Evolutionary conservation across 2,888 invertebrate species (phyloP).

Genomic region (Strigamia maritima): DNA sequence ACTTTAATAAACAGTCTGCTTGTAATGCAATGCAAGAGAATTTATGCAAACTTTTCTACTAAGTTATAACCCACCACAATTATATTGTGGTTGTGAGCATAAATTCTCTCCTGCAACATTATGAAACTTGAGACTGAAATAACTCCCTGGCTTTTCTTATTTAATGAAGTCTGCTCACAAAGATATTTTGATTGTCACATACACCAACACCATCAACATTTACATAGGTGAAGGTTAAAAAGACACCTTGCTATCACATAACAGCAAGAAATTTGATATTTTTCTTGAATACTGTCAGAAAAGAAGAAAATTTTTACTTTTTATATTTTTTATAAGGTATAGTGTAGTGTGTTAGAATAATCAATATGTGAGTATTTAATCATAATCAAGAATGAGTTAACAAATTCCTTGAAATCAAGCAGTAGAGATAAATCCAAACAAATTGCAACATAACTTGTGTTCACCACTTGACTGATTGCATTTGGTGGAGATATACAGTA

Average conservation of each 20-base stretch:
- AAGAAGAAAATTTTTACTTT: neutral
- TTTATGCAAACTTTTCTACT: neutral
- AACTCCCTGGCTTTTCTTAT: slow-evolving; percentile 8
- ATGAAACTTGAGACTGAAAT: slow-evolving; percentile 20
- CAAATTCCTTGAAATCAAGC: too few species aligned
- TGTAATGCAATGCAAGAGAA: neutral
- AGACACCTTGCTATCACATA: slow-evolving; percentile 16
- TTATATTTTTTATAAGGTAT: too few species aligned
- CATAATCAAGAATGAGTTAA: too few species aligned
- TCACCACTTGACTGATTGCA: slow-evolving; percentile 3
- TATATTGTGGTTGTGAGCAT: slow-evolving; percentile 1
- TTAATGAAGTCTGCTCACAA: slow-evolving; percentile 24
- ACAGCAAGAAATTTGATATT: neutral
- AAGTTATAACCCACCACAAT: slow-evolving; percentile 4
- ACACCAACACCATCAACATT: neutral
- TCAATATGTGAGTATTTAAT: neutral
- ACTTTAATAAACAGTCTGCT: slow-evolving; percentile 20
- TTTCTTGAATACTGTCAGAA: neutral
- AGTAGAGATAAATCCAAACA: neutral
- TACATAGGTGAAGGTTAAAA: neutral
- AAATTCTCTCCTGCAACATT: neutral
- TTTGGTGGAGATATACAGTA: neutral
- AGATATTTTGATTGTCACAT: slow-evolving; percentile 23
- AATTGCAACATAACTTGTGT: neutral
- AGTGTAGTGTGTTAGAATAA: too few species aligned